Conservation (phyloP, 2,888 invertebrate genomes). For the Chirona hameri region DNA sequence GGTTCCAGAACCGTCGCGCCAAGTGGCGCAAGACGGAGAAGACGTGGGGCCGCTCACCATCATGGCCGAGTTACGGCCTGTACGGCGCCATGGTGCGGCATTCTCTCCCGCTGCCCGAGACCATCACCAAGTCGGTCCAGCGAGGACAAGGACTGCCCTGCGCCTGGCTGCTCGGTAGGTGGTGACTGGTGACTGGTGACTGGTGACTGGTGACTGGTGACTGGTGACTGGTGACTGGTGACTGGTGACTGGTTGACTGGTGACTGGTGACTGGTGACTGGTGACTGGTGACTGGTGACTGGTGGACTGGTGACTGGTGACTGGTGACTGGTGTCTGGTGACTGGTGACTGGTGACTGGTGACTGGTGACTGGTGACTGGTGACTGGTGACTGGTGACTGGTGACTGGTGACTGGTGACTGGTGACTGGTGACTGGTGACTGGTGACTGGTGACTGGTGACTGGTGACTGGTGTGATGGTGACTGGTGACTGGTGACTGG, state of each 20-base stretch:
- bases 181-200: too few relatives aligned
- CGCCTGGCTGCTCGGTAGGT: constrained; percentile 96
- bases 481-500: constrained; percentile 36
- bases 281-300: too few relatives aligned
- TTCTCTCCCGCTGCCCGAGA: constrained; percentile 95
- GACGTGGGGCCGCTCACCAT: constrained; percentile 99
- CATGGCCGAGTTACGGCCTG: constrained; percentile 99
- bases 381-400: constrained; percentile 31
- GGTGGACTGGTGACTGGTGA: too few relatives aligned
- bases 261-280: too few relatives aligned
- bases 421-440: constrained; percentile 31
- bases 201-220: too few relatives aligned
- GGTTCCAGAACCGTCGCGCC: constrained; percentile 98
- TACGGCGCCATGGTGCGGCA: constrained; percentile 99
- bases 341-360: constrained; percentile 31
- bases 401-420: too few relatives aligned
- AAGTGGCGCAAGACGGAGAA: constrained; percentile 99
- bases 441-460: too few relatives aligned
- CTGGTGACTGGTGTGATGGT: too few relatives aligned
- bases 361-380: too few relatives aligned
- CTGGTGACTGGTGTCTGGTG: too few relatives aligned
- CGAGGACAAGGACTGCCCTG: constrained; percentile 73
- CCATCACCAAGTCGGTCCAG: constrained; percentile 95
- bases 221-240: too few relatives aligned
- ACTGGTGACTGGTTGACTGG: too few relatives aligned